Percentiles rank a stretch among this genome's conserved stretches.
Evolutionary conservation across 1,140 invertebrate species (phyloP).

Genomic region (Reticulitermes speratus): DNA sequence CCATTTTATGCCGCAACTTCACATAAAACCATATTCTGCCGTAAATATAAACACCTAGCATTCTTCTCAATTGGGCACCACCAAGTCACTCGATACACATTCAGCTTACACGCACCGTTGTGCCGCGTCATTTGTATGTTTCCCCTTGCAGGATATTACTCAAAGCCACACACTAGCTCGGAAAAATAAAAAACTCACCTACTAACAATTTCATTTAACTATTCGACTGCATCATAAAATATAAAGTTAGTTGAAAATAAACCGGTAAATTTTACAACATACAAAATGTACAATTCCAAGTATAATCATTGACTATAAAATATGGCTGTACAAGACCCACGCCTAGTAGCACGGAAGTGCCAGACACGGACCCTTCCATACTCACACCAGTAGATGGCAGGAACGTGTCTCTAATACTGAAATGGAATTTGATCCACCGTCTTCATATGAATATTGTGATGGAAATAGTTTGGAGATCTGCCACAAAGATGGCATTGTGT

Average conservation of each 20-base stretch:
- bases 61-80: not conserved
- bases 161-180: not conserved
- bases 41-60: not conserved
- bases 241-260: conserved; percentile 18
- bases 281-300: conserved; percentile 28
- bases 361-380: not conserved
- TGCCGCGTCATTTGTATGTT: not conserved
- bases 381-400: not conserved
- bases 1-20: not conserved
- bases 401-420: not conserved
- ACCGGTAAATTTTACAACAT: conserved; percentile 29
- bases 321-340: not conserved
- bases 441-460: not conserved
- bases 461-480: not conserved
- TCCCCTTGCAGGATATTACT: not conserved
- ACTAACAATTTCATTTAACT: conserved; percentile 20
- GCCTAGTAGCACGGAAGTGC: not conserved
- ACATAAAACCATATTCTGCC: not conserved
- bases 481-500: not conserved
- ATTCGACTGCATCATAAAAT: conserved; percentile 18
- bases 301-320: conserved; percentile 25
- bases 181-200: not conserved
- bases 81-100: not conserved
- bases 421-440: not conserved
- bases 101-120: not conserved